Conservation (phyloP, 2,888 invertebrate genomes). For the Iphiclides podalirius region DNA sequence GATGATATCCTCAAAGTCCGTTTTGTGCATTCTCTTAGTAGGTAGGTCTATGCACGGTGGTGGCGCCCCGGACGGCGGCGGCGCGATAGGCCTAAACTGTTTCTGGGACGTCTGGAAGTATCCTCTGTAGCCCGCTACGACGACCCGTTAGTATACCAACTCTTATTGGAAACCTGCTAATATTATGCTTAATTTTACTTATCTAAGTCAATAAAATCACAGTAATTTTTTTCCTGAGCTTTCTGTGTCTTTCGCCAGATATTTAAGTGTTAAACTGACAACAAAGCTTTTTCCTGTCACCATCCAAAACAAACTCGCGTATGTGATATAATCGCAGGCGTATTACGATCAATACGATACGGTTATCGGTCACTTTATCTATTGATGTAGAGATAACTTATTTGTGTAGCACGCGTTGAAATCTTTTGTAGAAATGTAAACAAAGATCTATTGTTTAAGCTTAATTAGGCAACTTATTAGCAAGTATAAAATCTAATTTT, state of each 20-base stretch:
- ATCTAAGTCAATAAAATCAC: neutral
- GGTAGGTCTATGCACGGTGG: slow-evolving; percentile 55
- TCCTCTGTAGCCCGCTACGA: slow-evolving; percentile 56
- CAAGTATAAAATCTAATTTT: too few relatives aligned
- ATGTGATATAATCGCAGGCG: slow-evolving; percentile 47
- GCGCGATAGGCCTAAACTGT: slow-evolving; percentile 64
- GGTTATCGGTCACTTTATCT: slow-evolving; percentile 55
- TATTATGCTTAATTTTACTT: neutral
- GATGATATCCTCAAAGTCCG: slow-evolving; percentile 51
- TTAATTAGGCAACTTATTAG: neutral
- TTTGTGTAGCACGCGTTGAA: slow-evolving; percentile 63
- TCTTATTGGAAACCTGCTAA: slow-evolving; percentile 33
- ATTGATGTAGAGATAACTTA: slow-evolving; percentile 54
- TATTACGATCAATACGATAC: slow-evolving; percentile 62
- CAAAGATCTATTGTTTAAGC: slow-evolving; percentile 4
- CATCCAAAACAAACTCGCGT: slow-evolving; percentile 37
- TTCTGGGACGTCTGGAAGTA: slow-evolving; percentile 62
- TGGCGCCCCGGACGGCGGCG: slow-evolving; percentile 47
- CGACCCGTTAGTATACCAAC: slow-evolving; percentile 53
- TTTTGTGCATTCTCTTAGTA: slow-evolving; percentile 64
- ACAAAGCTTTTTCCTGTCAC: slow-evolving; percentile 4
- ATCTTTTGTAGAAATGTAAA: slow-evolving; percentile 57
- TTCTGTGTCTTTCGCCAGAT: neutral
- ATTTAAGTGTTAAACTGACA: neutral
- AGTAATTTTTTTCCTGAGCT: neutral